phyloP scores from a whole-genome alignment of 2,113 vertebrate genomes.

The Thomomys bottae region DNA sequence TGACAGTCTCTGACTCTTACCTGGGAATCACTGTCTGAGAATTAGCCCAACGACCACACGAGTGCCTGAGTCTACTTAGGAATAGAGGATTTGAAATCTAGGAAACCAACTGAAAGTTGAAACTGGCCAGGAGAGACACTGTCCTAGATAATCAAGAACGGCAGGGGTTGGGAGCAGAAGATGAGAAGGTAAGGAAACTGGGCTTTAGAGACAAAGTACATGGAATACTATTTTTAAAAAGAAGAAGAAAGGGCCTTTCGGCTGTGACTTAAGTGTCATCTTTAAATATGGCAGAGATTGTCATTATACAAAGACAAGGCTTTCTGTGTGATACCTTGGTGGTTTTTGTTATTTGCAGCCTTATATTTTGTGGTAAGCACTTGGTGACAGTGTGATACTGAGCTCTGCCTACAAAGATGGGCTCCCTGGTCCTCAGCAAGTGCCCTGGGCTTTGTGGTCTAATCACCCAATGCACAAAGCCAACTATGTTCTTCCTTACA shows the following conservation, averaged over 20 bases:
- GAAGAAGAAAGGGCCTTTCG: constrained; percentile 76
- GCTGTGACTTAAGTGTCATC: constrained; percentile 80
- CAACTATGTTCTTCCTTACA: background rate
- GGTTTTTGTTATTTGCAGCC: constrained; percentile 59
- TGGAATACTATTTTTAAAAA: constrained; percentile 63
- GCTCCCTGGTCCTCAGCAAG: background rate
- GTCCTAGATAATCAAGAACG: constrained; percentile 5
- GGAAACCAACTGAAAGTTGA: constrained; percentile 40
- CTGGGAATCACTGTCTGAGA: constrained; percentile 13
- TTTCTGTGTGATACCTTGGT: constrained; percentile 78
- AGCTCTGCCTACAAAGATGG: constrained; percentile 53
- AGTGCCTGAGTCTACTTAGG: constrained; percentile 40
- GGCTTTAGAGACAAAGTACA: constrained; percentile 57
- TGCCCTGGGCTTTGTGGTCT: background rate
- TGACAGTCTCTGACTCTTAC: background rate
- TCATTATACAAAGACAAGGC: constrained; percentile 77
- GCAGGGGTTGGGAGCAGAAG: constrained; percentile 18
- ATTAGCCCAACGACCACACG: constrained; percentile 46
- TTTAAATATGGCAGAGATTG: constrained; percentile 67
- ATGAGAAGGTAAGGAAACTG: constrained; percentile 23
- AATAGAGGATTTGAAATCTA: constrained; percentile 57
- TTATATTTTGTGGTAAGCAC: background rate
- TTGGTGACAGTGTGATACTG: constrained; percentile 42
- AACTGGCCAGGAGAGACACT: constrained; percentile 51
- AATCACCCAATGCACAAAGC: background rate